Percentiles rank a stretch among this genome's conserved stretches.
These are phyloP conservation scores for Erynnis tages DNA, from an alignment of 2,888 invertebrate species.

Conservation along the genomic window DNA sequence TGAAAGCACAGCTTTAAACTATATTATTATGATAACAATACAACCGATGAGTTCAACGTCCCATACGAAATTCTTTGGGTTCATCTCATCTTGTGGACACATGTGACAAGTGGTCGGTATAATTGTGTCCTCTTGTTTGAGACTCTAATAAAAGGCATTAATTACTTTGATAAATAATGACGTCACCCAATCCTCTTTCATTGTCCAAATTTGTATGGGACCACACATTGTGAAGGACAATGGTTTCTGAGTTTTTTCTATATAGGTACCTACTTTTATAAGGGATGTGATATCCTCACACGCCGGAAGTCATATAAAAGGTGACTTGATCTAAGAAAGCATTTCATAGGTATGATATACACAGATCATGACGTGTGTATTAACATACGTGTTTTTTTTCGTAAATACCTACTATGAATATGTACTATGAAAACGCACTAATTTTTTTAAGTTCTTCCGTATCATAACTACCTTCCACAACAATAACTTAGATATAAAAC, in stretches of 20 bases:
- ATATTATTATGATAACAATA: not conserved
- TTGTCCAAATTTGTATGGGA: constrained; percentile 8
- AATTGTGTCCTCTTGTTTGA: constrained; percentile 41
- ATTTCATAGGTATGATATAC: too few relatives aligned
- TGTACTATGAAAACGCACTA: too few relatives aligned
- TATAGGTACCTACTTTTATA: not conserved
- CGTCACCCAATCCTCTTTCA: constrained; percentile 13
- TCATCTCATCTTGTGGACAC: constrained; percentile 55
- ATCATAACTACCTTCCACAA: too few relatives aligned
- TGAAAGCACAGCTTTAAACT: not conserved
- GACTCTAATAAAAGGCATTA: constrained; percentile 46
- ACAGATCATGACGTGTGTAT: too few relatives aligned
- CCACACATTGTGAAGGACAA: constrained; percentile 9
- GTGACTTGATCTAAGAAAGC: too few relatives aligned
- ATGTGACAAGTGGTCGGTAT: constrained; percentile 41
- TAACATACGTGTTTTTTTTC: too few relatives aligned
- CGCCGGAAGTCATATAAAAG: too few relatives aligned
- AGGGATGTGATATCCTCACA: too few relatives aligned
- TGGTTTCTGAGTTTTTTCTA: not conserved
- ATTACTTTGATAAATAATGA: constrained; percentile 40
- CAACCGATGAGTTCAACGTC: constrained; percentile 43
- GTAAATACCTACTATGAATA: too few relatives aligned
- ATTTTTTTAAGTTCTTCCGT: too few relatives aligned
- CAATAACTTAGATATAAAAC: too few relatives aligned
- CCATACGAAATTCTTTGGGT: constrained; percentile 52